A percentile compares a stretch with the other conserved stretches of the same genome.
Conservation (phyloP, 2,113 vertebrate genomes). For the Orthonyx spaldingii region DNA sequence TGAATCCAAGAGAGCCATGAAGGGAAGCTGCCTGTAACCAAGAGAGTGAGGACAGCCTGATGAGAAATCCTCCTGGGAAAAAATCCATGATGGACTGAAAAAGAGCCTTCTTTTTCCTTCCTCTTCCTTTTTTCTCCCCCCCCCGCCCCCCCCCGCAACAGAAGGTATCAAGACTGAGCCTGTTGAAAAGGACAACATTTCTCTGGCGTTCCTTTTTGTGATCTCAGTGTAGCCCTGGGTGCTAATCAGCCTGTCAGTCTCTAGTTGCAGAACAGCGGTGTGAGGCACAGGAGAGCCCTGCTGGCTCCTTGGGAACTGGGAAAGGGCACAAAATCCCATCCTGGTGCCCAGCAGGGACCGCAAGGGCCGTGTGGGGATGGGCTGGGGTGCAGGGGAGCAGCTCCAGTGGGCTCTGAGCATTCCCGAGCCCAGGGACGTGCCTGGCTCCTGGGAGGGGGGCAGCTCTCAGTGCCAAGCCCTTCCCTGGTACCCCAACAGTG, state of each 20-base stretch:
- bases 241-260: conserved; percentile 61
- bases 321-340: not conserved
- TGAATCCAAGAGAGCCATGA: conserved; percentile 29
- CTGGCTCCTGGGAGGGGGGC: not conserved
- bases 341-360: not conserved
- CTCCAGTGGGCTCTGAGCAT: not conserved
- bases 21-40: conserved; percentile 4
- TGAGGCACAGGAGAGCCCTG: not conserved
- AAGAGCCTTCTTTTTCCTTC: not conserved
- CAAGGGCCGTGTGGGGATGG: not conserved
- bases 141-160: not conserved
- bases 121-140: not conserved
- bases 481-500: fast-evolving
- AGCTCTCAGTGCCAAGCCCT: not conserved
- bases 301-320: not conserved
- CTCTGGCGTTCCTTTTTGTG: not conserved
- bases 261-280: conserved; percentile 59
- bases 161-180: conserved; percentile 47
- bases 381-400: fast-evolving
- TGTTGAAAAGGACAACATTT: conserved; percentile 24
- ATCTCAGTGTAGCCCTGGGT: conserved; percentile 36
- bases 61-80: conserved; percentile 27
- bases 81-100: not conserved
- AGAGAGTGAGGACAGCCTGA: conserved; percentile 27
- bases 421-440: not conserved